Percentiles rank a stretch among this genome's conserved stretches.
Conservation (phyloP, 2,797 vertebrate genomes). For the Anguilla marmorata region DNA sequence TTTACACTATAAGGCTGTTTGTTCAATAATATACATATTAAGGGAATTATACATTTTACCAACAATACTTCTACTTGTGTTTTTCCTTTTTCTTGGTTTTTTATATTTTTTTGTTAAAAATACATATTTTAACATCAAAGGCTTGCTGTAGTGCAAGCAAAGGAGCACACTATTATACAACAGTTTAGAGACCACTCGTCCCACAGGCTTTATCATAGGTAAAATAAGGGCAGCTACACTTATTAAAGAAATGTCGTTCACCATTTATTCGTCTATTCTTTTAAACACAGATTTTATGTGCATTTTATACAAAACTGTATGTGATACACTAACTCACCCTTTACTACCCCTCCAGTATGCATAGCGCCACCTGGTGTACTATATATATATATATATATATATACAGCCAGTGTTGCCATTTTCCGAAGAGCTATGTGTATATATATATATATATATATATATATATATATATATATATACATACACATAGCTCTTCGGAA, state of each 20-base stretch:
- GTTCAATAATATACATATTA: constrained; percentile 45
- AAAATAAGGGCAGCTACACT: constrained; percentile 40
- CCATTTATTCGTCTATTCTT: constrained; percentile 16
- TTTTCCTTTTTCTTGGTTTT: constrained; percentile 16
- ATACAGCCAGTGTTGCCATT: too few relatives aligned
- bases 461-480: too few relatives aligned
- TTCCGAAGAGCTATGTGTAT: too few relatives aligned
- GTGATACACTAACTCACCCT: constrained; percentile 20
- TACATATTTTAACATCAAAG: constrained; percentile 50
- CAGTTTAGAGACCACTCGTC: constrained; percentile 34
- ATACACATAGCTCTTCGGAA: constrained; percentile 5
- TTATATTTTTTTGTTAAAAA: constrained; percentile 41
- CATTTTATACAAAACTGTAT: constrained; percentile 22
- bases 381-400: constrained; percentile 14
- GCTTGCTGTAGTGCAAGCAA: constrained; percentile 40
- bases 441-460: not conserved
- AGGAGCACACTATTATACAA: constrained; percentile 40
- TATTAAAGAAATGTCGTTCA: constrained; percentile 30
- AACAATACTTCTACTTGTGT: constrained; percentile 41
- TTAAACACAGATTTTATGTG: not conserved
- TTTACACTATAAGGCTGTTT: constrained; percentile 44
- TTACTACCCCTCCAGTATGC: constrained; percentile 18
- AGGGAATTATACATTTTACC: constrained; percentile 40
- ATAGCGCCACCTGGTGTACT: constrained; percentile 30
- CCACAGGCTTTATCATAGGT: constrained; percentile 32